Conservation (phyloP, 2,888 invertebrate species). For the Sinelater perroti region DNA sequence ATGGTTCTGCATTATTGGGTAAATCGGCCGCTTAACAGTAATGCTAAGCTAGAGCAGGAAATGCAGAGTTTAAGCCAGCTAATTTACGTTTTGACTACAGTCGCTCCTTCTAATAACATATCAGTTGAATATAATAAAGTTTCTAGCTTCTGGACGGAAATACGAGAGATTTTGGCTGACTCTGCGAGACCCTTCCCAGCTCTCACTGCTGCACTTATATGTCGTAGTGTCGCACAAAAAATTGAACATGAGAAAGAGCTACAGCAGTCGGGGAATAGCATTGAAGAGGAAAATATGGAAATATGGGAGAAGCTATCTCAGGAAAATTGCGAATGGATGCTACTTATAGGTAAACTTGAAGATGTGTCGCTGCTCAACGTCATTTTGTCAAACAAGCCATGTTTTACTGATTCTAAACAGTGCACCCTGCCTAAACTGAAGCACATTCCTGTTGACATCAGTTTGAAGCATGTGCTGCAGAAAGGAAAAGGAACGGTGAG, state of each 20-base stretch:
- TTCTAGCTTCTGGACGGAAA: conserved; percentile 84
- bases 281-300: conserved; percentile 60
- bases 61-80: conserved; percentile 75
- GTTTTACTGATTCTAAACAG: conserved; percentile 54
- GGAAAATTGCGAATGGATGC: conserved; percentile 87
- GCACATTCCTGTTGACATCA: conserved; percentile 68
- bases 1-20: conserved; percentile 78
- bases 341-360: conserved; percentile 87
- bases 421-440: conserved; percentile 64
- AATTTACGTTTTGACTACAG: conserved; percentile 71
- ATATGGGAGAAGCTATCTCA: conserved; percentile 85
- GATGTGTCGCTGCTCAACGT: conserved; percentile 84
- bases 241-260: conserved; percentile 61
- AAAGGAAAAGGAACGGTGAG: conserved; percentile 84
- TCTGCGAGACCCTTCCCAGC: conserved; percentile 80
- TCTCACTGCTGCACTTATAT: conserved; percentile 83
- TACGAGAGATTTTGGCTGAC: conserved; percentile 76
- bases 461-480: conserved; percentile 71
- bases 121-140: conserved; percentile 73
- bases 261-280: conserved; percentile 46
- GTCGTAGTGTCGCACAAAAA: conserved; percentile 75
- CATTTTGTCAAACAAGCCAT: conserved; percentile 67
- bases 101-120: conserved; percentile 67
- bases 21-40: conserved; percentile 65
- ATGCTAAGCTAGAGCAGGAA: conserved; percentile 64